Conservation (phyloP, 2,888 invertebrate species). For the Lamproptera curius region DNA sequence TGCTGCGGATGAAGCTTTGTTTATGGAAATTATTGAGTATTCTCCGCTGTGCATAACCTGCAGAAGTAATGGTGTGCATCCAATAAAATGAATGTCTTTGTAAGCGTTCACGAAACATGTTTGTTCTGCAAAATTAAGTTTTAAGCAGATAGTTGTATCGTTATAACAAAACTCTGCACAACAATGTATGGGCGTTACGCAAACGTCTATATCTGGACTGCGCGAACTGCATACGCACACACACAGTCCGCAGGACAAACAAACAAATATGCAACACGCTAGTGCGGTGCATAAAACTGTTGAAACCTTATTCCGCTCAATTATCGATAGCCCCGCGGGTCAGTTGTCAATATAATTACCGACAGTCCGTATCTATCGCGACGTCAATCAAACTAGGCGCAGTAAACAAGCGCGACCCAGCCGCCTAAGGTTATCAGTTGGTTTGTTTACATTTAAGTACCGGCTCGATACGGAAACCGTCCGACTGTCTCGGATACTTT, state of each 20-base stretch:
- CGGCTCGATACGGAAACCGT: constrained; percentile 46
- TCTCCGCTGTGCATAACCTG: no score
- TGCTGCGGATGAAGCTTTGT: no score
- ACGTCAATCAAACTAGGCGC: constrained; percentile 62
- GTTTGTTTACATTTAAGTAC: constrained; percentile 31
- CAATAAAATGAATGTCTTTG: no score
- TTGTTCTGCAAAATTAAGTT: no score
- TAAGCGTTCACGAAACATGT: no score
- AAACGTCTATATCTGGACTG: neutral
- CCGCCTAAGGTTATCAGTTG: constrained; percentile 42
- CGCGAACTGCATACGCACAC: constrained; percentile 3
- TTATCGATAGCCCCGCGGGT: constrained; percentile 48
- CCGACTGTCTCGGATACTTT: no score
- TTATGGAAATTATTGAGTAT: neutral
- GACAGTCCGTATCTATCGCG: no score
- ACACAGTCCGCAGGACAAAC: constrained; percentile 10
- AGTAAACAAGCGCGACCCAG: constrained; percentile 52
- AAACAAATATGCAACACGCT: constrained; percentile 5
- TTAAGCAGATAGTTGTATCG: no score
- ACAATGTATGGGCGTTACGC: neutral
- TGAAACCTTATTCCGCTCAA: constrained; percentile 1
- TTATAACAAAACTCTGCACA: neutral
- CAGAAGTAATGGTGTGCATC: no score
- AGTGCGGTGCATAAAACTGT: constrained; percentile 3
- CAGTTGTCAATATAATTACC: constrained; percentile 34